These are phyloP conservation scores for Pollicipes pollicipes DNA, from an alignment of 1,140 invertebrate genomes.

Conservation along the genomic window DNA sequence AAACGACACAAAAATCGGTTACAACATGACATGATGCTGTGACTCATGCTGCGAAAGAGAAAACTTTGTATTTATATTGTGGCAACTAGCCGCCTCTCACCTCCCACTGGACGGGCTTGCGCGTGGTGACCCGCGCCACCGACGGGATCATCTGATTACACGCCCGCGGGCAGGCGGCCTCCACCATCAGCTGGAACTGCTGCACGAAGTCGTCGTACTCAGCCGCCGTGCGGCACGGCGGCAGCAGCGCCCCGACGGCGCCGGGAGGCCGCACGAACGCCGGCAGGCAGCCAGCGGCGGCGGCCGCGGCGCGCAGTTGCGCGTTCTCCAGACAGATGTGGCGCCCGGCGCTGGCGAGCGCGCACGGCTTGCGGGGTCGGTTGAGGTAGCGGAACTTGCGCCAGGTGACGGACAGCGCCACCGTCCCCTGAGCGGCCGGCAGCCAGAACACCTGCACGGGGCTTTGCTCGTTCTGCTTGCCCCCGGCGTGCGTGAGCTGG, in stretches of 20 bases:
- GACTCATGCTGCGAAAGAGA: no score
- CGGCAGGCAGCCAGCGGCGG: background rate
- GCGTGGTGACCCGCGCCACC: background rate
- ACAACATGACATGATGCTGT: no score
- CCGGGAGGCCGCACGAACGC: background rate
- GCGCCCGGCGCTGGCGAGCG: no score
- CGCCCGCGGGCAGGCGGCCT: background rate
- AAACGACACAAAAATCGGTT: no score
- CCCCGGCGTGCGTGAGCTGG: background rate
- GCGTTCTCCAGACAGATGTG: background rate
- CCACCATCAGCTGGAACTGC: background rate
- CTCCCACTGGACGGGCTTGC: no score
- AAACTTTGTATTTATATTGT: no score
- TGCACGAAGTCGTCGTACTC: background rate
- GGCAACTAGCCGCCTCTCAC: no score
- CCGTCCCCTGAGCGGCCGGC: no score
- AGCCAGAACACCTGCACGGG: background rate
- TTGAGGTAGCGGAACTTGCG: background rate
- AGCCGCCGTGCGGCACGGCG: background rate
- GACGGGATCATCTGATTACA: background rate
- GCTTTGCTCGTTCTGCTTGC: background rate
- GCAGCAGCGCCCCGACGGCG: background rate
- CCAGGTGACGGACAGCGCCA: background rate
- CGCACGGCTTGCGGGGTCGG: background rate
- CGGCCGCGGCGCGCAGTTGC: background rate